These are phyloP conservation scores for Cydia strobilella DNA, from an alignment of 1,140 invertebrate species.

Conservation along the genomic window DNA sequence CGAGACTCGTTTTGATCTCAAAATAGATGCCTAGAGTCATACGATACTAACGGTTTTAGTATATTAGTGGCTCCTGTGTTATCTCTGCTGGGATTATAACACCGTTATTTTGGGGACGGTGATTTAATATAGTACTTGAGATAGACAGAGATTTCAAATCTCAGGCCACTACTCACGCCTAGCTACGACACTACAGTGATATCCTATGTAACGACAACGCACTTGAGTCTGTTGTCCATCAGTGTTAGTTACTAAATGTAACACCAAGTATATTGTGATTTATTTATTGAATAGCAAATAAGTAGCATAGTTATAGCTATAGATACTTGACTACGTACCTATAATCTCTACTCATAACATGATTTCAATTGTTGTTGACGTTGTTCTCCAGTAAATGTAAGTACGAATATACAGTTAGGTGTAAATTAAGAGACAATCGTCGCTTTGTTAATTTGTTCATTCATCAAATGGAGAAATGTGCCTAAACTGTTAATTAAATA, in stretches of 20 bases:
- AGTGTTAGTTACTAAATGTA: constrained; percentile 23
- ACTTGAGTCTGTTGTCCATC: not conserved
- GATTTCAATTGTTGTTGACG: constrained; percentile 9
- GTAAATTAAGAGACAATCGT: not conserved
- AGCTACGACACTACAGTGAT: too few relatives aligned
- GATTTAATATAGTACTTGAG: too few relatives aligned
- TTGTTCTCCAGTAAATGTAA: constrained; percentile 10
- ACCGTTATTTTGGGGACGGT: too few relatives aligned
- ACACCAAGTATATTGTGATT: constrained; percentile 30
- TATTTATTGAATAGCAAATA: constrained; percentile 16
- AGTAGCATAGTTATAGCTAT: not conserved
- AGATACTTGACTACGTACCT: constrained; percentile 3
- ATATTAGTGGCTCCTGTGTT: too few relatives aligned
- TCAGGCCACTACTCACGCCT: too few relatives aligned
- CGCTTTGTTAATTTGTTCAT: constrained; percentile 20
- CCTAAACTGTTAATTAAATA: constrained; percentile 23
- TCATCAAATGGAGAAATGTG: constrained; percentile 13
- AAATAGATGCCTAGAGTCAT: too few relatives aligned
- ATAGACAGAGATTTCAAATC: too few relatives aligned
- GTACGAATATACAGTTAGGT: not conserved
- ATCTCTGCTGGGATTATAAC: too few relatives aligned
- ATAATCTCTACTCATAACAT: constrained; percentile 9
- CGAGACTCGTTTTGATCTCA: too few relatives aligned
- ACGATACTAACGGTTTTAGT: too few relatives aligned
- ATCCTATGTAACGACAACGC: too few relatives aligned